A percentile compares a stretch with the other conserved stretches of the same genome.
Conservation (phyloP, 2,113 vertebrate species). For the Malurus melanocephalus region DNA sequence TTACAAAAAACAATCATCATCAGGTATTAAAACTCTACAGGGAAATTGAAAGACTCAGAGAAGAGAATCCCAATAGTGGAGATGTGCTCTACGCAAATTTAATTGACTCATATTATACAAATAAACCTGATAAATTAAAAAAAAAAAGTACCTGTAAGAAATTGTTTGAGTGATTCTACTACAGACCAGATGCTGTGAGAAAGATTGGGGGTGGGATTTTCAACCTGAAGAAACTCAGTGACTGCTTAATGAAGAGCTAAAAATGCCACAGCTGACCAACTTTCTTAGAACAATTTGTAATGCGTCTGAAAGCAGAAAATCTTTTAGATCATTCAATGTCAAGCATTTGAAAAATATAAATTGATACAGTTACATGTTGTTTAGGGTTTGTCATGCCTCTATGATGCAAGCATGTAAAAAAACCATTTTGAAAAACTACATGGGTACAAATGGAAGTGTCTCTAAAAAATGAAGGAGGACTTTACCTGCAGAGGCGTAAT, state of each 20-base stretch:
- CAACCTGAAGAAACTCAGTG: background rate
- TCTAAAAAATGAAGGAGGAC: background rate
- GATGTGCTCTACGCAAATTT: constrained; percentile 49
- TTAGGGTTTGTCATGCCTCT: background rate
- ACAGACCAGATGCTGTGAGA: background rate
- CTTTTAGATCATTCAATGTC: background rate
- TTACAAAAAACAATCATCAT: constrained; percentile 79
- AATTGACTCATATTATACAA: constrained; percentile 66
- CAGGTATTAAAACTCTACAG: constrained; percentile 62
- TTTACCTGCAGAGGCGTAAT: background rate
- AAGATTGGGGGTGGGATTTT: background rate
- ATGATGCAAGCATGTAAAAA: background rate
- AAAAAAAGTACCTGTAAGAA: constrained; percentile 30
- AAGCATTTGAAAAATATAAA: background rate
- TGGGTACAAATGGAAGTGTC: background rate
- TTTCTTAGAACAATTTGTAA: background rate
- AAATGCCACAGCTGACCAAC: background rate
- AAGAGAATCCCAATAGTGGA: constrained; percentile 49
- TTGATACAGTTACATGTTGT: background rate
- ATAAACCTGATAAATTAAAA: constrained; percentile 52
- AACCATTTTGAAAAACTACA: background rate
- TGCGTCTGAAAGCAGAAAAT: background rate
- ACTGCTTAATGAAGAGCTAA: background rate
- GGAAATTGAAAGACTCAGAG: constrained; percentile 62
- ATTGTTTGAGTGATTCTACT: constrained; percentile 30